phyloP scores from a whole-genome alignment of 2,888 invertebrate genomes.

The Pristionchus mayeri region DNA sequence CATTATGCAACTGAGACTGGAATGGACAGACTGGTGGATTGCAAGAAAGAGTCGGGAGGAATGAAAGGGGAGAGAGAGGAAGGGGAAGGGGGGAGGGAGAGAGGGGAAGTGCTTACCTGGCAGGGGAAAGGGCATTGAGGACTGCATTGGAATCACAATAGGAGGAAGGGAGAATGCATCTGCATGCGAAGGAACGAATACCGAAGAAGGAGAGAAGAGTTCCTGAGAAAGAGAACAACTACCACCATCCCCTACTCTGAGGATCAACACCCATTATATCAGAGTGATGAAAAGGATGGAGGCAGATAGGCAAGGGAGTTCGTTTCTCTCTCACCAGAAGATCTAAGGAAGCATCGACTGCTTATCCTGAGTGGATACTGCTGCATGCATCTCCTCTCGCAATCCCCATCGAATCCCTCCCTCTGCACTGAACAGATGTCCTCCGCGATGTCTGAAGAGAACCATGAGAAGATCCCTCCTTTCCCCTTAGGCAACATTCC shows the following conservation, averaged over 20 bases:
- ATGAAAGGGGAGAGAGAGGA: not conserved
- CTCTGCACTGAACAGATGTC: constrained; percentile 66
- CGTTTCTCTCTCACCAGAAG: constrained; percentile 60
- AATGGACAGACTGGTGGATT: not conserved
- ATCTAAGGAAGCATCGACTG: constrained; percentile 58
- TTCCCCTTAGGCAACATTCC: not conserved
- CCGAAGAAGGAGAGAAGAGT: constrained; percentile 65
- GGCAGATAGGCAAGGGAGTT: too few species aligned
- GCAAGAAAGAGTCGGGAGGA: not conserved
- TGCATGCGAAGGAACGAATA: constrained; percentile 63
- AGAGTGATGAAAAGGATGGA: too few species aligned
- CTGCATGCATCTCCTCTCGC: constrained; percentile 58
- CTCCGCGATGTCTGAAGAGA: constrained; percentile 59
- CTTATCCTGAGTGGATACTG: constrained; percentile 57
- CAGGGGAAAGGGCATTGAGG: constrained; percentile 37
- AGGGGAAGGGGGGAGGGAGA: too few species aligned
- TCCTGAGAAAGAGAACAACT: constrained; percentile 54
- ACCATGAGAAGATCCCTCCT: too few species aligned
- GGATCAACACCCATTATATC: too few species aligned
- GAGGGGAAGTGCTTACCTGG: constrained; percentile 4
- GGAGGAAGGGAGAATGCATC: constrained; percentile 57
- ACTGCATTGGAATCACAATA: constrained; percentile 53
- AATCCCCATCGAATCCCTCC: constrained; percentile 63
- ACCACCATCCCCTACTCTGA: too few species aligned
- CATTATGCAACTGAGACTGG: not conserved